Evolutionary conservation across 2,888 invertebrate genomes (phyloP).

Genomic region (Iselma pallidipennis): DNA sequence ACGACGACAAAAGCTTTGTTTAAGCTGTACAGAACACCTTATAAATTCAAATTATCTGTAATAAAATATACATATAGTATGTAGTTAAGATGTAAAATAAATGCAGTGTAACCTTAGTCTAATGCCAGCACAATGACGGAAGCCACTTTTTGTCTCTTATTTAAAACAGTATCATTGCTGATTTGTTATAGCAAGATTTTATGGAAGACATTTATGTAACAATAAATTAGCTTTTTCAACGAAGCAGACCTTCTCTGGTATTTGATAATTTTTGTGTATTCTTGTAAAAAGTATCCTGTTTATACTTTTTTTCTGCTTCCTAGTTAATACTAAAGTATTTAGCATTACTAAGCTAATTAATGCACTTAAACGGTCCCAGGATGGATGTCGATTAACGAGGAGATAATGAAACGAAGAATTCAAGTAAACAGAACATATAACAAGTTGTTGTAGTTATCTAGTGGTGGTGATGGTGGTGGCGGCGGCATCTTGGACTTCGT

Average conservation of each 20-base stretch:
- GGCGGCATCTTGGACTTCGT: slow-evolving; percentile 3
- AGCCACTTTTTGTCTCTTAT: no score
- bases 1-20: background rate
- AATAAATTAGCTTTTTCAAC: no score
- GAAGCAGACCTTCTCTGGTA: no score
- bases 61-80: no score
- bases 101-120: no score
- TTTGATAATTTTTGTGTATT: background rate
- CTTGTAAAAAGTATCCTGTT: background rate
- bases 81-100: no score
- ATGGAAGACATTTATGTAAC: no score
- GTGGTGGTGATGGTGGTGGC: slow-evolving; percentile 2
- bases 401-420: slow-evolving; percentile 35
- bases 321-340: background rate
- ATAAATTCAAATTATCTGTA: no score
- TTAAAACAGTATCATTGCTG: no score
- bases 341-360: slow-evolving; percentile 18
- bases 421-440: slow-evolving; percentile 27
- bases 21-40: background rate
- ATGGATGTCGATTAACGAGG: slow-evolving; percentile 24
- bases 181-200: no score
- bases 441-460: slow-evolving; percentile 10
- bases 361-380: slow-evolving; percentile 19
- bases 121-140: no score
- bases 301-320: background rate